Base-by-base conservation (phyloP, 92 coral and sea anemone species). In the Epizoanthus illoricatus region DNA sequence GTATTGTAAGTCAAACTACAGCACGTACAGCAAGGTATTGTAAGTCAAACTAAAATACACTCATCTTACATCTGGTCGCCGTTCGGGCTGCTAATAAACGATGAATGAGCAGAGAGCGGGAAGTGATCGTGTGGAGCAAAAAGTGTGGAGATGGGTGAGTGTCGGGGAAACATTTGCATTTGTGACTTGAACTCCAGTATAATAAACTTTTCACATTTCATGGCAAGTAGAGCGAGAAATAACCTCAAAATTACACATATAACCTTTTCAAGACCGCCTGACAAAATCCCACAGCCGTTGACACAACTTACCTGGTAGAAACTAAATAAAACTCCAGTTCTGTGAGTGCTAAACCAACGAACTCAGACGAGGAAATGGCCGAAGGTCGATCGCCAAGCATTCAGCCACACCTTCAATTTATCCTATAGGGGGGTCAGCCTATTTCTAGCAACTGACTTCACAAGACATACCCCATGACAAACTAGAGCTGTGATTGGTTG, bases 371-470 rank as follows among this genome's bases (percentile, higher is more conserved):
- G 97, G 94, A 93, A 93, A 90, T 90, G 92, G 97, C 94, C 91
- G 97, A 88, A 92, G 81, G 49, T 86, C 79, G 94, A 88, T 93
- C 91, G 89, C 85, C 69, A 28, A 85, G 92, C 86, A 88, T 81
- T 82, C 91, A 89, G 94, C 97, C 97, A 93, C 97, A 93, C 97
- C 97, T 93, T 89, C 91, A 93, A 93, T 93, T 88, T 93, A 93
- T 88, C 92, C 92, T 93, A 93, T 93, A 91, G 97, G 97, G 97
- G 97, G 94, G 91, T 88, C 82, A 69, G 65, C 16, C 80, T 93
- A 93, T 93, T 93, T 89, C 80, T 16, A 76, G 90, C 71, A 76
- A 89, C 91, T 93, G 92, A 88, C 90, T 83, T 86, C 88, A 90
- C 83, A 70, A 83, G 91, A 76, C 66, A 49, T 85, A 87, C 89